phyloP scores from a whole-genome alignment of 2,888 invertebrate genomes.

The Drosophila austrosaltans region DNA sequence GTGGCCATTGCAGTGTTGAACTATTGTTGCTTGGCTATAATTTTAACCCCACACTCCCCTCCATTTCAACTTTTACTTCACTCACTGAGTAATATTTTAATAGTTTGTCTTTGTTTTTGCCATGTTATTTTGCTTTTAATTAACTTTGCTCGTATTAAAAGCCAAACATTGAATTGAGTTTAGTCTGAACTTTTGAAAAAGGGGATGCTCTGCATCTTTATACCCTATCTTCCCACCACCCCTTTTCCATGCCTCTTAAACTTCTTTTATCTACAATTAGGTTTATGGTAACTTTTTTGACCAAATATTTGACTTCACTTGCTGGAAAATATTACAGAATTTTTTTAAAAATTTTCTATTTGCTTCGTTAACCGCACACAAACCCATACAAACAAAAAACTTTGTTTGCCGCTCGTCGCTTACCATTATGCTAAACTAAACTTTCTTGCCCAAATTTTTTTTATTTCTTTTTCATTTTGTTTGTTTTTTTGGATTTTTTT shows the following conservation, averaged over 20 bases:
- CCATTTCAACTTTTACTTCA: background rate
- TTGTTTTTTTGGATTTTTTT: slow-evolving; percentile 26
- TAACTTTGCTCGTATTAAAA: slow-evolving; percentile 57
- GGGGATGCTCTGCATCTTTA: slow-evolving; percentile 12
- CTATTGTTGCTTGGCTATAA: slow-evolving; percentile 41
- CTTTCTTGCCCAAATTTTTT: slow-evolving; percentile 45
- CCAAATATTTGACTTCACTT: slow-evolving; percentile 54
- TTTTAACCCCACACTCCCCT: slow-evolving; percentile 47
- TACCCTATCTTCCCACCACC: slow-evolving; percentile 1
- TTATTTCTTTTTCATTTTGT: slow-evolving; percentile 24
- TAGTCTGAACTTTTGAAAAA: slow-evolving; percentile 33
- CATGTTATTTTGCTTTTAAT: slow-evolving; percentile 55
- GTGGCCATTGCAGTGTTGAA: slow-evolving; percentile 46
- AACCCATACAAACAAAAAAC: slow-evolving; percentile 45
- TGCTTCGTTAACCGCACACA: slow-evolving; percentile 74
- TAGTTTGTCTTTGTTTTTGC: slow-evolving; percentile 44
- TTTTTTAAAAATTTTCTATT: slow-evolving; percentile 58
- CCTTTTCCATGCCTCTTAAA: background rate
- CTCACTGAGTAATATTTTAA: slow-evolving; percentile 48
- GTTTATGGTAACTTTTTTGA: slow-evolving; percentile 59
- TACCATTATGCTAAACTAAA: slow-evolving; percentile 69
- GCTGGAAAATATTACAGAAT: slow-evolving; percentile 31
- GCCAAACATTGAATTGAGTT: slow-evolving; percentile 42
- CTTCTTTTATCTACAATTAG: slow-evolving; percentile 44
- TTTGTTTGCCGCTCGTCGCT: slow-evolving; percentile 61